Evolutionary conservation across 1,140 invertebrate genomes (phyloP).

Genomic region (Drosophila jambulina): DNA sequence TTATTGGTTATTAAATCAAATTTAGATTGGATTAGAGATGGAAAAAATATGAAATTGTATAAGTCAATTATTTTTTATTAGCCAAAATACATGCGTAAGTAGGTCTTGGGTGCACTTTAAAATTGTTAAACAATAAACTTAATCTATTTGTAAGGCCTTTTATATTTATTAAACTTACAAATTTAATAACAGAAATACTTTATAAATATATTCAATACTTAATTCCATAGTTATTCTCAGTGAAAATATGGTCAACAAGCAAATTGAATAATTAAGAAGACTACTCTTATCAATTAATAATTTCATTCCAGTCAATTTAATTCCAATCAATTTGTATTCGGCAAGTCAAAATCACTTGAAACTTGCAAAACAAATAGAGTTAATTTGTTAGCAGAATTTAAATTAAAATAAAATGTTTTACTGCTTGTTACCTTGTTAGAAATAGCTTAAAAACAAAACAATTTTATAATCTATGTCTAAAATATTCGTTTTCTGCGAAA

Average conservation of each 20-base stretch:
- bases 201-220: not conserved
- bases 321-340: not conserved
- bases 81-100: too few relatives aligned
- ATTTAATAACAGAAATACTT: not conserved
- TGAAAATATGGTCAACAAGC: not conserved
- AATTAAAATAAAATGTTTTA: not conserved
- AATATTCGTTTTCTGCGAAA: not conserved
- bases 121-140: too few relatives aligned
- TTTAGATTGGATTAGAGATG: too few relatives aligned
- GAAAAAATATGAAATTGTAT: not conserved
- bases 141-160: too few relatives aligned
- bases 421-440: not conserved
- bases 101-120: too few relatives aligned
- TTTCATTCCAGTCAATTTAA: constrained; percentile 1
- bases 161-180: too few relatives aligned
- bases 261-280: not conserved
- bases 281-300: not conserved
- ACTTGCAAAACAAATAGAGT: not conserved
- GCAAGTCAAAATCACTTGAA: not conserved
- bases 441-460: not conserved
- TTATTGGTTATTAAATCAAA: too few relatives aligned
- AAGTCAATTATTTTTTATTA: too few relatives aligned
- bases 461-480: too few relatives aligned
- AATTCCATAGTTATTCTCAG: not conserved
- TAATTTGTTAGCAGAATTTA: too few relatives aligned